Conservation (phyloP, 2,888 invertebrate species). For the Monopis laevigella region DNA sequence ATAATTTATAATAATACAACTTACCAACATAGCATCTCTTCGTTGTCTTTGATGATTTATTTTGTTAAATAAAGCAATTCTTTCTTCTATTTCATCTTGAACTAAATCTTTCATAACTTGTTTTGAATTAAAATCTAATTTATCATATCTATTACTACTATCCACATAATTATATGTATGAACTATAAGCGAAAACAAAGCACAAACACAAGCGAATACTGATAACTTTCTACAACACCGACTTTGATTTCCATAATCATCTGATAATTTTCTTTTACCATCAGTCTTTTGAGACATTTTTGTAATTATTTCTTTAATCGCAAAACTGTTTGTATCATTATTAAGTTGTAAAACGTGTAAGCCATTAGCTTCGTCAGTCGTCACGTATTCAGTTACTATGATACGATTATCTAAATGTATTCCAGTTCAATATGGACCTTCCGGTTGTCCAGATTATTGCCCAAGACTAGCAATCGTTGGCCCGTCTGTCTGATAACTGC, state of each 20-base stretch:
- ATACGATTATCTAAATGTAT: constrained; percentile 35
- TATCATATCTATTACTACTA: constrained; percentile 21
- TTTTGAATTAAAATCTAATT: constrained; percentile 28
- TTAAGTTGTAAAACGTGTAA: too few species aligned
- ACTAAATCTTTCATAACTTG: constrained; percentile 31
- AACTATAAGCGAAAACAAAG: constrained; percentile 41
- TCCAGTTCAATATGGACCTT: constrained; percentile 48
- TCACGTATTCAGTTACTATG: constrained; percentile 2
- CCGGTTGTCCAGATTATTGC: constrained; percentile 44
- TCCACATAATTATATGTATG: constrained; percentile 42
- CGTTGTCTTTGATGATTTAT: constrained; percentile 30
- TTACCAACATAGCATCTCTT: constrained; percentile 56
- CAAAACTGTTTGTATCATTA: too few species aligned
- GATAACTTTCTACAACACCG: constrained; percentile 41
- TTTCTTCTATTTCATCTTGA: constrained; percentile 38
- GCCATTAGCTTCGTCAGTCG: too few species aligned
- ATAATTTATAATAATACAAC: not conserved
- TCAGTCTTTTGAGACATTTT: too few species aligned
- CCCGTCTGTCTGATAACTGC: constrained; percentile 15
- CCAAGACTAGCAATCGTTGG: constrained; percentile 28
- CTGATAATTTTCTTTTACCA: constrained; percentile 22
- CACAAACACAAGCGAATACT: constrained; percentile 42
- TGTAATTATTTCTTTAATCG: too few species aligned
- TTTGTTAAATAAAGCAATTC: too few species aligned
- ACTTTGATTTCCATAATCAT: constrained; percentile 22